Evolutionary conservation across 2,113 vertebrate genomes (phyloP), one percentile per base, ranked within the genome.

Genomic region (Seriola dumerili): DNA sequence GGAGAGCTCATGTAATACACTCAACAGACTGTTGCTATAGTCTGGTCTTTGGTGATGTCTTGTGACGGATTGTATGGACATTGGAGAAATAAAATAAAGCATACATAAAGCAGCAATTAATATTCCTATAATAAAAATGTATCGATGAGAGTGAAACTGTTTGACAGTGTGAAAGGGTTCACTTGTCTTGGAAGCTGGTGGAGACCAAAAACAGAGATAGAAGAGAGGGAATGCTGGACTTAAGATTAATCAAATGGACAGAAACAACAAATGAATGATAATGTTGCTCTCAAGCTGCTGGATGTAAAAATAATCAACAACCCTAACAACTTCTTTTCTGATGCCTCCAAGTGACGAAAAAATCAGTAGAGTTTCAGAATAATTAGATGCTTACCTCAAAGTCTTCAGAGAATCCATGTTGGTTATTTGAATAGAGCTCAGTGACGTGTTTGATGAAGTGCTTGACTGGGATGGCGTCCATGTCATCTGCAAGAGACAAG

Each of bases 401-500:
- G 61, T 99, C 97, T 89, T 97, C 96, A 0, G 97, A 97, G 93
- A 98, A 99, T 73, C 97, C 96, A 65, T 96, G 97, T 90, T 97
- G 97, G 93, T 96, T 97, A 90, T 97, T 97, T 80, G 96, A 96
- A 81, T 96, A 97, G 54, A 98, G 96, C 61, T 97, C 97, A 69
- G 95, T 93, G 78, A 98, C 93, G 89, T 97, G 97, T 94, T 98
- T 97, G 81, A 97, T 92, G 64, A 99, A 98, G 89, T 97, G 96
- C 89, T 97, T 98, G 88, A 99, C 97, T 72, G 96, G 93, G 90
- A 99, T 94, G 76, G 97, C 97, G 88, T 98, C 97, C 96, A 97
- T 97, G 87, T 99, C 97, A 95, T 98, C 97, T 99, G 96, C 65
- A 90, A 38, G 40, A 78, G 29, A 71, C 76, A 52, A 87, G 72